A percentile compares a stretch with the other conserved stretches of the same genome.
Evolutionary conservation across 2,797 vertebrate species (phyloP).

Genomic region (Parauchenoglanis punctatus): DNA sequence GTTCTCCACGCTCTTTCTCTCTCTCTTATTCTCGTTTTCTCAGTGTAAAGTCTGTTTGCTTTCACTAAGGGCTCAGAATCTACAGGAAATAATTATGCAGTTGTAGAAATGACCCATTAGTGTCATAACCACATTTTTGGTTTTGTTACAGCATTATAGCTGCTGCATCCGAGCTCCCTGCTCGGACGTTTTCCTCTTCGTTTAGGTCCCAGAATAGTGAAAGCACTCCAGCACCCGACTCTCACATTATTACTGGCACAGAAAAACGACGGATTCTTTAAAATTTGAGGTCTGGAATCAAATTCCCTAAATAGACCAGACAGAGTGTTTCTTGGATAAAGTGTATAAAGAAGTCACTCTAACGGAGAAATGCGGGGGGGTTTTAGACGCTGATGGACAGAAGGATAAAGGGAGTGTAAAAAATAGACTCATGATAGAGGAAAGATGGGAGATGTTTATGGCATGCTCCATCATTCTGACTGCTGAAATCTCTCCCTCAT

Average conservation of each 20-base stretch:
- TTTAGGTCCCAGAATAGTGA: neutral
- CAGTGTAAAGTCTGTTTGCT: neutral
- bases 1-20: neutral
- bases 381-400: neutral
- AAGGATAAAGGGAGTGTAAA: neutral
- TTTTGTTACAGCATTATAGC: neutral
- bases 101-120: neutral
- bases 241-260: neutral
- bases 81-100: neutral
- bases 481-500: conserved; percentile 4
- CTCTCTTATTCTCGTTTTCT: no score
- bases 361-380: neutral
- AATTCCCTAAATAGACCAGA: neutral
- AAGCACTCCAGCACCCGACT: neutral
- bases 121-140: neutral
- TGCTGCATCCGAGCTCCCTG: neutral
- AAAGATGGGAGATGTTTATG: neutral
- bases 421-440: neutral
- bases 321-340: neutral
- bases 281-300: neutral
- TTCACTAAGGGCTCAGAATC: conserved; percentile 1
- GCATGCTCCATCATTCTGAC: conserved; percentile 14
- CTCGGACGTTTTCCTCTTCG: neutral
- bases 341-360: neutral
- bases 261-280: conserved; percentile 6